These are phyloP conservation scores for Sphaerophoria rueppellii DNA, from an alignment of 2,888 invertebrate species.

Conservation along the genomic window DNA sequence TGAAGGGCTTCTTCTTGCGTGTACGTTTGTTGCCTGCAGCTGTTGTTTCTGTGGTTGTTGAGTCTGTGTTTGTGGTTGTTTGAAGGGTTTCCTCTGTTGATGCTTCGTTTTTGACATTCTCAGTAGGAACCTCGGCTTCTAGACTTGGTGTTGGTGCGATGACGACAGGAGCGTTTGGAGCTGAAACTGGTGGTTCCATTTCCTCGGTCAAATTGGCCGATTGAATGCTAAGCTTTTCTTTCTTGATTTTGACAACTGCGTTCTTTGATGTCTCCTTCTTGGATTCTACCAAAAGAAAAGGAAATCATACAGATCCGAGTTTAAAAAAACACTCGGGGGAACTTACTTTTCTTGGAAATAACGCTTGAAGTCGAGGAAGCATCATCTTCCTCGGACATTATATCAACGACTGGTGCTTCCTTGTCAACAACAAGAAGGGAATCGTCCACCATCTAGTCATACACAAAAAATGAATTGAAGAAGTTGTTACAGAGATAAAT, in stretches of 20 bases:
- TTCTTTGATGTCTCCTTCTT: conserved; percentile 36
- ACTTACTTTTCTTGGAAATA: conserved; percentile 54
- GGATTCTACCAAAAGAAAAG: conserved; percentile 28
- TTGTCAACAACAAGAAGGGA: conserved; percentile 74
- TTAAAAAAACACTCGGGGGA: background rate
- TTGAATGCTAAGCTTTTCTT: conserved; percentile 34
- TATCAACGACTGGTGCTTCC: conserved; percentile 69
- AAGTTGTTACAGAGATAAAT: background rate
- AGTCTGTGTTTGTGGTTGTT: conserved; percentile 37
- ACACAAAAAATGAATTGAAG: background rate
- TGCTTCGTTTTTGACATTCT: conserved; percentile 63
- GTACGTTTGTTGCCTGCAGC: conserved; percentile 73
- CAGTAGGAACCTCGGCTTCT: background rate
- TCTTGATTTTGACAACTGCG: conserved; percentile 47
- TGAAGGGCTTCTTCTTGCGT: conserved; percentile 77
- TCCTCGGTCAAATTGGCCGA: background rate
- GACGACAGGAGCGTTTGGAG: conserved; percentile 13
- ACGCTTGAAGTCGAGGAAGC: conserved; percentile 33
- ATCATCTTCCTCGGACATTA: conserved; percentile 74
- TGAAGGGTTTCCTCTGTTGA: conserved; percentile 71
- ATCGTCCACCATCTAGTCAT: conserved; percentile 67
- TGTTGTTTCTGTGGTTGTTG: conserved; percentile 39
- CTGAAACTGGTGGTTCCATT: background rate
- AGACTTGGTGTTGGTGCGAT: conserved; percentile 48
- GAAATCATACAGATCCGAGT: background rate